These are phyloP conservation scores for Phortica magna DNA, from an alignment of 2,888 invertebrate genomes.

Conservation along the genomic window DNA sequence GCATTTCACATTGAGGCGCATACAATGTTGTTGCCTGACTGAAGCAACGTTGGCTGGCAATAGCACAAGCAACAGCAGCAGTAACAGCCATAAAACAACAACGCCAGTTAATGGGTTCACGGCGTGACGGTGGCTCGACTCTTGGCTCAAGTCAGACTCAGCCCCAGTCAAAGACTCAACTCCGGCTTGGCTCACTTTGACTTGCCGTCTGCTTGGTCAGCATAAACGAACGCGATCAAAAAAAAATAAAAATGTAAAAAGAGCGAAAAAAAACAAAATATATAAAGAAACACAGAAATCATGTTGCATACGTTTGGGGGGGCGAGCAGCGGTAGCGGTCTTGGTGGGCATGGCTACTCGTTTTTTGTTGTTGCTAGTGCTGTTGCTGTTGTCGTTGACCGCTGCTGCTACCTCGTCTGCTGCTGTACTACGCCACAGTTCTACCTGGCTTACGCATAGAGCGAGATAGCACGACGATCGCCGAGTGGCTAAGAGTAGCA, in stretches of 20 bases:
- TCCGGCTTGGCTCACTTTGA: not conserved
- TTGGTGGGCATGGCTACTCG: constrained; percentile 1
- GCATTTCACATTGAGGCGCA: constrained; percentile 57
- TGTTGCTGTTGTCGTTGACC: constrained; percentile 58
- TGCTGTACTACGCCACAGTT: constrained; percentile 59
- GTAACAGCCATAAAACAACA: constrained; percentile 42
- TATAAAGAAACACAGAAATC: constrained; percentile 51
- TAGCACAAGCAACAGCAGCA: constrained; percentile 1
- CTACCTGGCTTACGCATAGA: constrained; percentile 76
- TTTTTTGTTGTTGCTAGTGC: constrained; percentile 34
- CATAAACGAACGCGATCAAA: not conserved
- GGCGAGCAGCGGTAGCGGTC: constrained; percentile 27
- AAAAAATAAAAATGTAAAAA: not conserved
- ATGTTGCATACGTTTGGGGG: constrained; percentile 15
- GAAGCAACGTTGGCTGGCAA: not conserved
- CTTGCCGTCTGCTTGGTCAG: not conserved
- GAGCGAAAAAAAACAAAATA: not conserved
- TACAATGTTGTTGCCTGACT: constrained; percentile 37
- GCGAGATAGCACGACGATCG: constrained; percentile 55
- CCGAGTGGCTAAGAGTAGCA: constrained; percentile 2
- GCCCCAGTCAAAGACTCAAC: not conserved
- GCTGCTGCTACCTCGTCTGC: constrained; percentile 55
- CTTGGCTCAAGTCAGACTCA: not conserved
- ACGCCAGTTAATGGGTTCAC: constrained; percentile 64
- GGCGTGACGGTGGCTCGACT: constrained; percentile 66